phyloP scores from a whole-genome alignment of 2,113 vertebrate species.

The Nematolebias whitei region DNA sequence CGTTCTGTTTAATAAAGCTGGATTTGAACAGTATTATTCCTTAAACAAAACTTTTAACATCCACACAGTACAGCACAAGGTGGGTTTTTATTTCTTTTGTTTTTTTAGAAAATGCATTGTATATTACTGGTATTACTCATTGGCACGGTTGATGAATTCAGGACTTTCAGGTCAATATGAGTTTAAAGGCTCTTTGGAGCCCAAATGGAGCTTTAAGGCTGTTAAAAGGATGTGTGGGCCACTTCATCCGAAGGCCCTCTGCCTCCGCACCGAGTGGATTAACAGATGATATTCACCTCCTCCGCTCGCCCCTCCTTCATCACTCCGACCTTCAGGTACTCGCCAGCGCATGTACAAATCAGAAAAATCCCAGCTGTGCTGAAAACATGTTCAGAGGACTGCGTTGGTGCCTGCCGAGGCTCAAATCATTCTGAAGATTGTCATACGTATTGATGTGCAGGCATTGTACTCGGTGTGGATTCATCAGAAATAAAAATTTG shows the following conservation, averaged over 20 bases:
- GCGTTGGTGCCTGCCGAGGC: background rate
- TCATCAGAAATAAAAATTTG: constrained; percentile 38
- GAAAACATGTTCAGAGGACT: constrained; percentile 14
- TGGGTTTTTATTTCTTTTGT: constrained; percentile 24
- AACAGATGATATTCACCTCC: constrained; percentile 22
- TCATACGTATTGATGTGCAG: constrained; percentile 49
- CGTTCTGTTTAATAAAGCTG: constrained; percentile 31
- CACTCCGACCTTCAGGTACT: constrained; percentile 27
- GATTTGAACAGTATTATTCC: constrained; percentile 35
- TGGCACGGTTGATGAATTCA: constrained; percentile 22
- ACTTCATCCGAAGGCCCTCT: background rate
- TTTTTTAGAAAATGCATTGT: constrained; percentile 27
- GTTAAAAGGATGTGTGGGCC: constrained; percentile 32
- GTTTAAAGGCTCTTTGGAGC: constrained; percentile 14
- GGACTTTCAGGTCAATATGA: constrained; percentile 11
- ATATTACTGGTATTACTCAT: constrained; percentile 30
- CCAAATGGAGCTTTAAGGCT: constrained; percentile 18
- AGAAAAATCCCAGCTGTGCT: constrained; percentile 3
- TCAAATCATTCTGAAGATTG: constrained; percentile 32
- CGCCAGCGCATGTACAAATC: constrained; percentile 40
- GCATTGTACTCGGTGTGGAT: constrained; percentile 50
- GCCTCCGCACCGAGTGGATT: constrained; percentile 37
- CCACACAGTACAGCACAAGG: constrained; percentile 37
- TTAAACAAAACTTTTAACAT: constrained; percentile 24
- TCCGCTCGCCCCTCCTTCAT: constrained; percentile 1